Base-by-base conservation (phyloP, 2,113 vertebrate genomes). In the Prochilodus magdalenae region DNA sequence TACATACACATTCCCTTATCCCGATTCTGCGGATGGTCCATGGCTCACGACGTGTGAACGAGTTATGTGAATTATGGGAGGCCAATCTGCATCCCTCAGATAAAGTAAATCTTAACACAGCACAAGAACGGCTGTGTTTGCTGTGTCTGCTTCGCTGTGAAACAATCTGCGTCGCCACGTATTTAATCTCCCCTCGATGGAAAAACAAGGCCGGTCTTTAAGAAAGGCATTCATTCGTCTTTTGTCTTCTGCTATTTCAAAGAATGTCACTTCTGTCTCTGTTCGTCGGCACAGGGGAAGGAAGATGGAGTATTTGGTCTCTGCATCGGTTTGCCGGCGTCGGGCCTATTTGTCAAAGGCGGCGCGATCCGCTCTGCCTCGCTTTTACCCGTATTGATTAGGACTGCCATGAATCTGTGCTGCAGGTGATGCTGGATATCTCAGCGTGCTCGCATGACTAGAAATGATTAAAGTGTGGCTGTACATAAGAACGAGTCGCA, bases 371-470 rank as follows among this genome's bases (percentile, higher is more conserved):
- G 77, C 73, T 73, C 70, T 77, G 1, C 66, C 29, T 47, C 84
- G 57, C 79, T 90, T 92, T 81, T 82, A 89, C 84, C 89, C 82
- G 75, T 91, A 92, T 92, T 89, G 92, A 93, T 92, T 86, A 83
- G 77, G 72, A 85, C 78, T 89, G 90, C 90, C 91, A 84, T 51
- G 30, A 36, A 55, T 66, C 79, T 86, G 88, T 85, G 87, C 73
- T 82, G 86, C 87, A 83, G 86, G 77, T 91, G 91, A 89, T 82
- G 81, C 85, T 66, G 44, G 36, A 81, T 83, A 85, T 90, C 77
- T 82, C 27, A 84, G 73, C 66, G 3, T 53, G 30, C 18, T 55
- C 40, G 66, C 10, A 13, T 8, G 77, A 71, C 55, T 44, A 70
- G 30, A 29, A 18, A 1, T 15, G 55, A 27, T 49, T 49, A n/a